These are phyloP conservation scores for Macropis europaea DNA, from an alignment of 2,888 invertebrate species.

Conservation along the genomic window DNA sequence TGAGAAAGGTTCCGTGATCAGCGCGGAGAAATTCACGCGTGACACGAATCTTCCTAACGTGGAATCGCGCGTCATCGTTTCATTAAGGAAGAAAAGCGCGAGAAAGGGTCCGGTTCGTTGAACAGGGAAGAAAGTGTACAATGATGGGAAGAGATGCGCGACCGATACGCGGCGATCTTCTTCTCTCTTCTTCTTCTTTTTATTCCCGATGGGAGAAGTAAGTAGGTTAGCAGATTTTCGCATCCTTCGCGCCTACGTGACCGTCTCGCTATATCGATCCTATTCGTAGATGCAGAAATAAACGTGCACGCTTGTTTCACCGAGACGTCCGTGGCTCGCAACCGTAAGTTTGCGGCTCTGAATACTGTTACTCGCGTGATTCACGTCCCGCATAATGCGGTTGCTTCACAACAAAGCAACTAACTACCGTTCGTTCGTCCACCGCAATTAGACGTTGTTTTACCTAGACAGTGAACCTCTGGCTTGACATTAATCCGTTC, in stretches of 20 bases:
- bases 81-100: neutral
- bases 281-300: neutral
- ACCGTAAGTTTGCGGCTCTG: slow-evolving; percentile 30
- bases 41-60: slow-evolving; percentile 15
- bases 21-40: slow-evolving; percentile 13
- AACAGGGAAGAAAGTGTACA: neutral
- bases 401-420: slow-evolving; percentile 19
- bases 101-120: neutral
- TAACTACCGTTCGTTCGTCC: slow-evolving; percentile 25
- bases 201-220: neutral
- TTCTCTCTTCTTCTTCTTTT: too few species aligned
- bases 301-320: neutral
- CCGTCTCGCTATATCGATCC: slow-evolving; percentile 17
- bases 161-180: neutral
- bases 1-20: slow-evolving; percentile 41
- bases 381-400: slow-evolving; percentile 32
- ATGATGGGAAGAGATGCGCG: neutral
- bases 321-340: neutral
- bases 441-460: slow-evolving; percentile 25
- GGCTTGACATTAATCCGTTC: neutral
- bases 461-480: neutral
- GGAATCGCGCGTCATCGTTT: slow-evolving; percentile 18
- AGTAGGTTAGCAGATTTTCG: slow-evolving; percentile 13
- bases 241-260: neutral
- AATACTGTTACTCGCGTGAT: slow-evolving; percentile 48